Evolutionary conservation across 2,888 invertebrate genomes (phyloP).

Genomic region (Biston stratarius): DNA sequence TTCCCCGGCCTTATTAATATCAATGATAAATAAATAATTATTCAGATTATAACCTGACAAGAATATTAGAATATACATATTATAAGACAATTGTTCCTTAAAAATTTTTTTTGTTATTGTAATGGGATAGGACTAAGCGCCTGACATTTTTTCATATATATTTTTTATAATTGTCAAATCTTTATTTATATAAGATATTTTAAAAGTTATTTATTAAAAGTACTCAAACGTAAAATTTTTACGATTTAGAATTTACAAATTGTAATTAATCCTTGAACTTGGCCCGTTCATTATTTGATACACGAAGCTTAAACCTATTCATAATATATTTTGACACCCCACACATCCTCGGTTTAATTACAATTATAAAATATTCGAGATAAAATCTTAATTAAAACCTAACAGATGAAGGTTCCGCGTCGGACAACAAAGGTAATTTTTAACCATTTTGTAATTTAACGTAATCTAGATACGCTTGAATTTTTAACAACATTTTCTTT

Average conservation of each 20-base stretch:
- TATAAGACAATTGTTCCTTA: too few species aligned
- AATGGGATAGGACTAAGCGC: too few species aligned
- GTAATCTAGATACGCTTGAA: slow-evolving; percentile 18
- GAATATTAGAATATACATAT: too few species aligned
- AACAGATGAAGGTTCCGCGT: slow-evolving; percentile 19
- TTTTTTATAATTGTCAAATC: too few species aligned
- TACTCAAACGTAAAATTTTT: neutral
- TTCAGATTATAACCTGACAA: neutral
- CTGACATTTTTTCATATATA: too few species aligned
- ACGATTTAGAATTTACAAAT: too few species aligned
- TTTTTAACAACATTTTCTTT: slow-evolving; percentile 4
- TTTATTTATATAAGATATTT: too few species aligned
- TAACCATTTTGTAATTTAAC: slow-evolving; percentile 21
- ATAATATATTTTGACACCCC: slow-evolving; percentile 10
- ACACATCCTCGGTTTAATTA: slow-evolving; percentile 20
- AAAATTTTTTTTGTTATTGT: too few species aligned
- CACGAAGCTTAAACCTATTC: neutral
- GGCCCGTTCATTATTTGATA: neutral
- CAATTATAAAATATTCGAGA: slow-evolving; percentile 28
- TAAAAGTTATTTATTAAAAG: too few species aligned
- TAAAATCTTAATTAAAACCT: slow-evolving; percentile 34
- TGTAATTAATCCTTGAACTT: neutral
- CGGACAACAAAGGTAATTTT: slow-evolving; percentile 19
- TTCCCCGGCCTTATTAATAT: too few species aligned
- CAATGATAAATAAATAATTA: neutral